Conservation (phyloP, 2,113 vertebrate genomes). For the Pyxicephalus adspersus region DNA sequence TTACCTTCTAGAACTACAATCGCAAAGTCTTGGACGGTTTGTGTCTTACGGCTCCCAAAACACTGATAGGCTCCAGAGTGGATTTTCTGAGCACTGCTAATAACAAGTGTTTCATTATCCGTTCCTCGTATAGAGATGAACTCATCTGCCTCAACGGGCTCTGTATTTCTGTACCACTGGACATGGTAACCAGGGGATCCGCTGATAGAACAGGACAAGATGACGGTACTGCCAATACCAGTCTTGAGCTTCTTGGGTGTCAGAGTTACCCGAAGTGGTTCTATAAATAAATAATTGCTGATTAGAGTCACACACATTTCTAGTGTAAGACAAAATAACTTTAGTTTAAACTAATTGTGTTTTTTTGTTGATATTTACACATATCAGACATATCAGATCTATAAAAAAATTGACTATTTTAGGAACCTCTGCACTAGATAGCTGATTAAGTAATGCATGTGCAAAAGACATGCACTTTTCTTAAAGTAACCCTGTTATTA, state of each 20-base stretch:
- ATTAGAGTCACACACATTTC: too few relatives aligned
- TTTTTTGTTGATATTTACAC: too few relatives aligned
- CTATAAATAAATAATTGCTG: conserved; percentile 66
- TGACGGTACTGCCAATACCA: conserved; percentile 96
- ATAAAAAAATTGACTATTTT: too few relatives aligned
- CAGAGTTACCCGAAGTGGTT: conserved; percentile 93
- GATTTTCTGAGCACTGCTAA: conserved; percentile 93
- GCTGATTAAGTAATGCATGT: too few relatives aligned
- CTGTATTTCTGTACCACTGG: conserved; percentile 96
- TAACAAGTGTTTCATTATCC: conserved; percentile 95
- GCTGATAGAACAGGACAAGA: conserved; percentile 90
- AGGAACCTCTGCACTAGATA: too few relatives aligned
- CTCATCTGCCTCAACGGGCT: conserved; percentile 84
- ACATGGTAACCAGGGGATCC: conserved; percentile 92
- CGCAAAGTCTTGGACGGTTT: conserved; percentile 96
- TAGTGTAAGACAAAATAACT: too few relatives aligned
- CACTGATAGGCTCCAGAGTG: conserved; percentile 97
- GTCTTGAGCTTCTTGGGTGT: conserved; percentile 98
- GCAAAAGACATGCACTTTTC: too few relatives aligned
- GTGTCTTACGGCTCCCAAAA: conserved; percentile 90
- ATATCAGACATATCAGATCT: too few relatives aligned
- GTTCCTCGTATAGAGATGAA: conserved; percentile 95
- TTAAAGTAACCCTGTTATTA: too few relatives aligned
- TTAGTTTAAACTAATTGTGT: too few relatives aligned
- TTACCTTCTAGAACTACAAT: conserved; percentile 94